Evolutionary conservation across 53 echinoderm and acorn worm genomes (phyloP).

Genomic region (Actinopyga echinites): DNA sequence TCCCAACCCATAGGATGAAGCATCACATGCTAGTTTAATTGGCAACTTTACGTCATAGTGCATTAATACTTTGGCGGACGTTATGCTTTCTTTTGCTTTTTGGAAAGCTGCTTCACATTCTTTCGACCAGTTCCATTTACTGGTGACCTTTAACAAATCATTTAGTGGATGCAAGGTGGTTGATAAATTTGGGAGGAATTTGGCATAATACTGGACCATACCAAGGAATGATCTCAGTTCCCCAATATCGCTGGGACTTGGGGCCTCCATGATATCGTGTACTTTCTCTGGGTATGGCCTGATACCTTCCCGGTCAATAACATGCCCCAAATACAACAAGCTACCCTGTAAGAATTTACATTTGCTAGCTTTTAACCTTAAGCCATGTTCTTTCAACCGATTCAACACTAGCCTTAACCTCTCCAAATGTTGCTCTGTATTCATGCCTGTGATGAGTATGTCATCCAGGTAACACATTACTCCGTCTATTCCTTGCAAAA

Average conservation of each 20-base stretch:
- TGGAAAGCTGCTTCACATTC: conserved; percentile 35
- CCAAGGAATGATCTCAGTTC: no score
- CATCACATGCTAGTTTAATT: background rate
- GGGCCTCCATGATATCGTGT: conserved; percentile 4
- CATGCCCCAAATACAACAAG: conserved; percentile 40
- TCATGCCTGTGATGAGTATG: conserved; percentile 40
- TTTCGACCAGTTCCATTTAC: conserved; percentile 40
- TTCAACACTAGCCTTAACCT: conserved; percentile 25
- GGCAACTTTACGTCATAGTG: conserved; percentile 16
- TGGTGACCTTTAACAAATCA: conserved; percentile 15
- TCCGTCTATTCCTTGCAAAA: conserved; percentile 44
- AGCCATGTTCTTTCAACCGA: conserved; percentile 16
- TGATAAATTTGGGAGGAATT: no score
- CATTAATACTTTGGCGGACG: conserved; percentile 3
- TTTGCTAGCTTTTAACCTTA: conserved; percentile 30
- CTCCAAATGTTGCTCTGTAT: conserved; percentile 29
- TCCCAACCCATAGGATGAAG: background rate
- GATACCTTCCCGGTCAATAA: conserved; percentile 36
- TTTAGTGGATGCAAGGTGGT: conserved; percentile 42
- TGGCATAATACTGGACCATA: no score
- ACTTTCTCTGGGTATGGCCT: conserved; percentile 11
- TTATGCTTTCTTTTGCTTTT: background rate
- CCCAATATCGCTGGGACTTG: background rate
- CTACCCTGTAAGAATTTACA: conserved; percentile 34
- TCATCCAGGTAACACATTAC: conserved; percentile 43